Percentiles rank a stretch among this genome's conserved stretches.
Evolutionary conservation across 2,113 vertebrate genomes (phyloP).

Genomic region (Gymnobelideus leadbeateri): DNA sequence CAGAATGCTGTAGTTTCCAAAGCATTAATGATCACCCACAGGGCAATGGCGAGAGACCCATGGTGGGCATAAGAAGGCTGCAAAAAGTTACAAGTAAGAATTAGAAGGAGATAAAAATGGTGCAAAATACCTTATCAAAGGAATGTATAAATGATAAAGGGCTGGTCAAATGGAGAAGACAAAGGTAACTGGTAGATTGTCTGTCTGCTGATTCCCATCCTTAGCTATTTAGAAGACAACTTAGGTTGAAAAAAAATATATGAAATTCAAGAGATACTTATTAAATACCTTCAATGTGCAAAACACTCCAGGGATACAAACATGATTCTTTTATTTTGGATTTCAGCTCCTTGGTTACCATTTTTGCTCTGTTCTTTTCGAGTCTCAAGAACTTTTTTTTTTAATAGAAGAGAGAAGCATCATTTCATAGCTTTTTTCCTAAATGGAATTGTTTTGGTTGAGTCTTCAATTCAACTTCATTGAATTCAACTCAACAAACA

Average conservation of each 20-base stretch:
- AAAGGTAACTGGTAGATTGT: neutral
- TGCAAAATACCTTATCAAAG: neutral
- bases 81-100: neutral
- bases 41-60: neutral
- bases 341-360: neutral
- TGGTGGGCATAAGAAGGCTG: neutral
- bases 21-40: neutral
- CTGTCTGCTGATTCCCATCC: neutral
- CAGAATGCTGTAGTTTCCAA: neutral
- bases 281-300: neutral
- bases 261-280: neutral
- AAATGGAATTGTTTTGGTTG: neutral
- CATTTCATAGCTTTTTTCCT: neutral
- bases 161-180: neutral
- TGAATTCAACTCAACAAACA: neutral
- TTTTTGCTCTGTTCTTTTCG: neutral
- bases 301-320: neutral
- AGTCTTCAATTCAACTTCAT: neutral
- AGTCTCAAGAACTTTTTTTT: neutral
- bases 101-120: neutral
- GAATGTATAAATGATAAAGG: neutral
- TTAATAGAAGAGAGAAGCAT: neutral
- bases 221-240: neutral
- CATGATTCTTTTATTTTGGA: neutral
- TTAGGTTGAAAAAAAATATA: neutral